phyloP scores from a whole-genome alignment of 2,797 vertebrate genomes.

The Ciconia nigra region DNA sequence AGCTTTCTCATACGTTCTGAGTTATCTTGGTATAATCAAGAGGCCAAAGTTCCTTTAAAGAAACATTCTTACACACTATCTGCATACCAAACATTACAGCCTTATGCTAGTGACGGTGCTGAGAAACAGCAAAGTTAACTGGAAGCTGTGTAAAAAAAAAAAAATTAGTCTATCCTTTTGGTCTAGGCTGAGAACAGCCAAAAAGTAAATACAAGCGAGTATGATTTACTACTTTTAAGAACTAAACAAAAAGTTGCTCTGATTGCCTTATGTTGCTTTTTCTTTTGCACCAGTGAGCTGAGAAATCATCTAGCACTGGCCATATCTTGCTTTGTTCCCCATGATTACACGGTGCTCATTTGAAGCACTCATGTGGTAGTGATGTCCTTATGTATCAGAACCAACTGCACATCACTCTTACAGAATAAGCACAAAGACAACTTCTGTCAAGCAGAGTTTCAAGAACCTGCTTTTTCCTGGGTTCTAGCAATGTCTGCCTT shows the following conservation, averaged over 20 bases:
- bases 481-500: background rate
- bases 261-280: background rate
- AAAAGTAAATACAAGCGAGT: background rate
- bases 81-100: background rate
- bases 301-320: background rate
- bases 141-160: background rate
- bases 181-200: background rate
- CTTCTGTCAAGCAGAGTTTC: background rate
- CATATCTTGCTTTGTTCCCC: background rate
- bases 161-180: background rate
- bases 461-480: background rate
- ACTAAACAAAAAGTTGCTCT: background rate
- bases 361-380: background rate
- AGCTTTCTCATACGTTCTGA: background rate
- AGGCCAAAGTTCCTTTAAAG: background rate
- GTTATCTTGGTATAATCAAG: background rate
- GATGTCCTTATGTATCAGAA: background rate
- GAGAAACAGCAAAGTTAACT: background rate
- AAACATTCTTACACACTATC: background rate
- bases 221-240: background rate
- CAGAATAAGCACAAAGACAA: background rate
- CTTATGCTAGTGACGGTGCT: background rate
- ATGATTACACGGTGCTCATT: background rate
- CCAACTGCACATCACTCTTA: background rate
- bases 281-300: background rate